These are phyloP conservation scores for Eristalis pertinax DNA, from an alignment of 2,888 invertebrate genomes.

Conservation along the genomic window DNA sequence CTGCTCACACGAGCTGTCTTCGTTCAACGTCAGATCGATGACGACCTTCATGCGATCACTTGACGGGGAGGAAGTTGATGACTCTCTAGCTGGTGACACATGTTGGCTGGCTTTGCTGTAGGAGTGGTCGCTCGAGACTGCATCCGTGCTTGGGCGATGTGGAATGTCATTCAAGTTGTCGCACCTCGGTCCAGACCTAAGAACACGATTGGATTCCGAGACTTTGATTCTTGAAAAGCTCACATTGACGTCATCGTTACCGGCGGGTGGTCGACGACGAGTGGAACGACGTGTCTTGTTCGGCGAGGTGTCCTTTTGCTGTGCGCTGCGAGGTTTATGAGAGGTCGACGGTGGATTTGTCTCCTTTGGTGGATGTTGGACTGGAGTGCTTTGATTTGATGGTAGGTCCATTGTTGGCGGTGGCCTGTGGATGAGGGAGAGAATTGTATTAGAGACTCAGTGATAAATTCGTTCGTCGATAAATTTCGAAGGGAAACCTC, in stretches of 20 bases:
- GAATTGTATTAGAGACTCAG: too few species aligned
- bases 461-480: too few species aligned
- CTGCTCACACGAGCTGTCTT: background rate
- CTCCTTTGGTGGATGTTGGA: background rate
- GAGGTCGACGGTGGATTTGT: background rate
- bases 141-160: background rate
- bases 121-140: slow-evolving; percentile 22
- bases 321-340: background rate
- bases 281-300: background rate
- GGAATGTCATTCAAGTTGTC: background rate
- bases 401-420: background rate
- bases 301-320: background rate
- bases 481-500: too few species aligned
- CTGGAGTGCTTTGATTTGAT: background rate
- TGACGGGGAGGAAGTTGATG: background rate
- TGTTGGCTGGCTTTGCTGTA: slow-evolving; percentile 26
- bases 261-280: slow-evolving; percentile 6
- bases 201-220: slow-evolving; percentile 25
- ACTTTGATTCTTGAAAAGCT: slow-evolving; percentile 19
- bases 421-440: too few species aligned
- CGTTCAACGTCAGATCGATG: slow-evolving; percentile 1
- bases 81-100: background rate
- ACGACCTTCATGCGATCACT: background rate
- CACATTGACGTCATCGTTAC: slow-evolving; percentile 1
- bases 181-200: background rate